phyloP scores from a whole-genome alignment of 2,797 vertebrate species.

The Pitangus sulphuratus region DNA sequence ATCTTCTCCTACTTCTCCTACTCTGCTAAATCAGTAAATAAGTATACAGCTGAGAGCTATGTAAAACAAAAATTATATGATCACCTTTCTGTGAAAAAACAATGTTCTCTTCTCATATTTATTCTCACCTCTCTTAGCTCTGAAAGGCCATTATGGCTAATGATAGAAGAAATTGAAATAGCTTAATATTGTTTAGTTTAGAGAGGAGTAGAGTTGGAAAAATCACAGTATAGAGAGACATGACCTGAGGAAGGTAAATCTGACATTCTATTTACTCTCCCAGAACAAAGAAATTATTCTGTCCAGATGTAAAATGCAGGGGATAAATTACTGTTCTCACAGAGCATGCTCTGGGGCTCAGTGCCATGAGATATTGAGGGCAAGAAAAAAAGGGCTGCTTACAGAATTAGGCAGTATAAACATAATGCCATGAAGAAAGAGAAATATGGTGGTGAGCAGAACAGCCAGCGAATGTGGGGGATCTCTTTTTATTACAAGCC shows the following conservation, averaged over 20 bases:
- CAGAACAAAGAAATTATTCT: slow-evolving; percentile 57
- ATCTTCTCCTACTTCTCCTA: background rate
- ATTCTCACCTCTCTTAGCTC: slow-evolving; percentile 13
- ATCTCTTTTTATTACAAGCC: background rate
- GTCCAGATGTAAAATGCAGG: slow-evolving; percentile 35
- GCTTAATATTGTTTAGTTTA: slow-evolving; percentile 40
- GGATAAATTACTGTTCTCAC: slow-evolving; percentile 40
- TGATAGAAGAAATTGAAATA: slow-evolving; percentile 51
- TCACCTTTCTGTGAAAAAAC: background rate
- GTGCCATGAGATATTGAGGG: slow-evolving; percentile 20
- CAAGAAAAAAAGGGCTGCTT: slow-evolving; percentile 34
- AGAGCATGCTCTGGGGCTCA: background rate
- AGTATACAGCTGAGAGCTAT: background rate
- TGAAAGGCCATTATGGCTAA: slow-evolving; percentile 48
- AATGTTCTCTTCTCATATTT: slow-evolving; percentile 12
- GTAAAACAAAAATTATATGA: slow-evolving; percentile 49
- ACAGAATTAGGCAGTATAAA: slow-evolving; percentile 19
- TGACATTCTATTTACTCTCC: slow-evolving; percentile 55
- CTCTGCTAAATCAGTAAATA: slow-evolving; percentile 39
- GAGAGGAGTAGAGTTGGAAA: slow-evolving; percentile 26
- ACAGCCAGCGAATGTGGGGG: background rate
- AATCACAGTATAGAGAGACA: slow-evolving; percentile 13
- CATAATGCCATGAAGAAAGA: background rate
- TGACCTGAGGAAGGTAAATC: slow-evolving; percentile 54
- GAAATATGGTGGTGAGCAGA: background rate